phyloP scores from a whole-genome alignment of 2,888 invertebrate species.

The Tachina grossa region DNA sequence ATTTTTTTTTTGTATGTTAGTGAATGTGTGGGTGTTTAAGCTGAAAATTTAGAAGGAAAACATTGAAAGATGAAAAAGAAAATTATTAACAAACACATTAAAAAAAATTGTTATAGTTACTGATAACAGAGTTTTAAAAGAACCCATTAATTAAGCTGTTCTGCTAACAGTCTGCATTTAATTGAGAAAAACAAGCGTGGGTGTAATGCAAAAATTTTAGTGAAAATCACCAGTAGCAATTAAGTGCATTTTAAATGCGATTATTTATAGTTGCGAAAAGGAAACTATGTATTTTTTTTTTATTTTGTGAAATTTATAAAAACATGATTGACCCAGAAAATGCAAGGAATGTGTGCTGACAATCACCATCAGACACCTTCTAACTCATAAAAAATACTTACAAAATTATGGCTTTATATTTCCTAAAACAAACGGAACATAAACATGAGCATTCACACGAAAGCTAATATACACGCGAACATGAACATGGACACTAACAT shows the following conservation, averaged over 20 bases:
- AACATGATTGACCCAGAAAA: not conserved
- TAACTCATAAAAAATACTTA: too few relatives aligned
- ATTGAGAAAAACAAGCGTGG: not conserved
- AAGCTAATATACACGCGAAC: too few relatives aligned
- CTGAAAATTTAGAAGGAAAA: constrained; percentile 24
- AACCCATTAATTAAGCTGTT: constrained; percentile 44
- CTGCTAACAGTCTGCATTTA: not conserved
- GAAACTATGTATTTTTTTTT: not conserved
- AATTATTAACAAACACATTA: constrained; percentile 64
- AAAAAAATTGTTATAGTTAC: constrained; percentile 60
- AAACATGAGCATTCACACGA: too few relatives aligned
- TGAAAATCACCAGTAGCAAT: not conserved
- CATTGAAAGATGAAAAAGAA: constrained; percentile 39
- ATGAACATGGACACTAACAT: too few relatives aligned
- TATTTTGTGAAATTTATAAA: not conserved
- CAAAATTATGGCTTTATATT: too few relatives aligned
- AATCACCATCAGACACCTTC: not conserved
- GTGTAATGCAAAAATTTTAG: not conserved
- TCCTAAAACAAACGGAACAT: too few relatives aligned
- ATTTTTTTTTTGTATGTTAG: constrained; percentile 24
- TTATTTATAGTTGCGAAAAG: not conserved
- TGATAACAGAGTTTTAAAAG: constrained; percentile 58
- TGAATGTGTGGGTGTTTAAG: constrained; percentile 43
- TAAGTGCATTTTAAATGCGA: not conserved
- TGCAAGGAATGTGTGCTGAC: not conserved